Conservation (phyloP, 2,797 vertebrate species). For the Potorous gilbertii region DNA sequence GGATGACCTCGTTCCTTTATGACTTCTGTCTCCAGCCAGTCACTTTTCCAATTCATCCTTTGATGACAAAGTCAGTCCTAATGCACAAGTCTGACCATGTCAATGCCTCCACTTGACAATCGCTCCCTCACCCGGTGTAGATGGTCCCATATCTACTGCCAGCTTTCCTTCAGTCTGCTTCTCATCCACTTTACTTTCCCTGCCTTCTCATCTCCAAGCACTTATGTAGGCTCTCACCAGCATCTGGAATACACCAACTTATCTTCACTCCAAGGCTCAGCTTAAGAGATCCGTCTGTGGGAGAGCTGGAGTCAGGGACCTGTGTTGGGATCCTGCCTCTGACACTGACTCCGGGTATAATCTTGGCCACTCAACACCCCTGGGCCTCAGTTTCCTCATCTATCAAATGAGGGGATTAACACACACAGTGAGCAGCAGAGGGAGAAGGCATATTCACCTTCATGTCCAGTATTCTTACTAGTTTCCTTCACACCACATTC, state of each 20-base stretch:
- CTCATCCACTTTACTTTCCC: neutral
- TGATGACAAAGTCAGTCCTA: no score
- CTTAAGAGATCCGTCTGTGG: neutral
- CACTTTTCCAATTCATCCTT: no score
- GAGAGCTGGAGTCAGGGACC: neutral
- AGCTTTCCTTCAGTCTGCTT: neutral
- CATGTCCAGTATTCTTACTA: neutral
- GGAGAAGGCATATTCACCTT: neutral
- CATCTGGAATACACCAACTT: neutral
- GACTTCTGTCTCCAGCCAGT: no score
- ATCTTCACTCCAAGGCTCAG: neutral
- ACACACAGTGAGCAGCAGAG: neutral
- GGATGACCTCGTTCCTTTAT: neutral
- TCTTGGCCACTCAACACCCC: no score
- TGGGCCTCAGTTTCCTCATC: neutral
- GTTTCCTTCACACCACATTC: neutral
- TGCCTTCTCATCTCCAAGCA: neutral
- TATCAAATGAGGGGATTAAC: neutral
- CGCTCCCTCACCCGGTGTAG: no score
- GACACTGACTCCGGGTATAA: neutral
- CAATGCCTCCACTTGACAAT: no score
- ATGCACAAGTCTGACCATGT: no score
- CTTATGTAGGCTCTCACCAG: neutral
- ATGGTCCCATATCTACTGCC: neutral
- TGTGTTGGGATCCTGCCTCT: neutral